A percentile compares a stretch with the other conserved stretches of the same genome.
Evolutionary conservation across 2,888 invertebrate species (phyloP).

Genomic region (Amitus sp.): DNA sequence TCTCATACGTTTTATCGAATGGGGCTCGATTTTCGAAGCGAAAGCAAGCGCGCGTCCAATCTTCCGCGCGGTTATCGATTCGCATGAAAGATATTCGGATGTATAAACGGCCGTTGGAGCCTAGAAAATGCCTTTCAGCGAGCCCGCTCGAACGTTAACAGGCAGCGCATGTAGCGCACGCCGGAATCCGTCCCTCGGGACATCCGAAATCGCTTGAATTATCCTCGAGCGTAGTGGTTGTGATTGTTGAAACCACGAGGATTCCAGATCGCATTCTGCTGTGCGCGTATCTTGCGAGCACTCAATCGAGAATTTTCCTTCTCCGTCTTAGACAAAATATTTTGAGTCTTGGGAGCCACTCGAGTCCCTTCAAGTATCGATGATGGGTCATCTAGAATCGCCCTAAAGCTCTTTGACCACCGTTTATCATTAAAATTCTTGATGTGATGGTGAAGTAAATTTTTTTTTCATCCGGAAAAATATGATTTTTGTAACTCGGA

Average conservation of each 20-base stretch:
- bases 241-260: constrained; percentile 25
- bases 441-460: too few relatives aligned
- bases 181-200: constrained; percentile 28
- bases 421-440: too few relatives aligned
- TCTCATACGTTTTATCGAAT: neutral
- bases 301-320: constrained; percentile 2
- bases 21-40: neutral
- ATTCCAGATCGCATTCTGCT: constrained; percentile 18
- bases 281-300: constrained; percentile 19
- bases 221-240: constrained; percentile 16
- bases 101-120: constrained; percentile 25
- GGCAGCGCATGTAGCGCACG: constrained; percentile 23
- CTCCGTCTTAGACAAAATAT: too few relatives aligned
- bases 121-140: constrained; percentile 40
- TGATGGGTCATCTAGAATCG: too few relatives aligned
- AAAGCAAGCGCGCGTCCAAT: neutral
- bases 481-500: too few relatives aligned
- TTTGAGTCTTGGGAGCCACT: too few relatives aligned
- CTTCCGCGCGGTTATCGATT: constrained; percentile 24
- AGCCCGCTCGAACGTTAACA: constrained; percentile 41
- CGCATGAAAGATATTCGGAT: constrained; percentile 25
- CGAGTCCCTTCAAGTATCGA: too few relatives aligned
- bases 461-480: too few relatives aligned
- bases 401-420: too few relatives aligned
- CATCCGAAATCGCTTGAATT: constrained; percentile 33